Base-by-base conservation (phyloP, 2,797 vertebrate species). In the Neomorphus geoffroyi region DNA sequence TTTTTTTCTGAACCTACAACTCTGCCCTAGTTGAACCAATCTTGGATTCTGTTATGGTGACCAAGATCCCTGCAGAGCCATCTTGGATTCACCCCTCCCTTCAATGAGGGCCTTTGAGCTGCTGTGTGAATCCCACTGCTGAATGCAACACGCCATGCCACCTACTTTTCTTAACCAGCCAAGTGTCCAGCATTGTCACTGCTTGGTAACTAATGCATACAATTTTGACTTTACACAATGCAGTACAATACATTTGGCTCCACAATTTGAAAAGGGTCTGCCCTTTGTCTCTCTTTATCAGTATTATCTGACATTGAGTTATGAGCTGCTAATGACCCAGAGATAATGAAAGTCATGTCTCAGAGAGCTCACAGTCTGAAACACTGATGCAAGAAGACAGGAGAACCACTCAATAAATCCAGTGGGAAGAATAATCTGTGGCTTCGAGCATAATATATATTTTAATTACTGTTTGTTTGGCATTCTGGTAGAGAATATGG, bases 281-380 rank as follows among this genome's bases (percentile, higher is more conserved):
- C 91, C 94, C 91, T 96, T 95, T 95, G 81, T 90, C 86, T 97
- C 51, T 92, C 66, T 51, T 97, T 96, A 96, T 96, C 92, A 75
- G 75, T 88, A 93, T 90, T 93, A 96, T 94, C 94, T 94, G 95
- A 88, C 92, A 70, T 53, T 90, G 94, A 97, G 53, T 96, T 95
- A 96, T 95, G 95, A 95, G 94, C 90, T 96, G 94, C 83, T 96
- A 95, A 96, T 95, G 96, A 96, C 91, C 93, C 94, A 92, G 91
- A 96, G 94, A 96, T 94, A 96, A 95, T 95, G 87, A 92, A 93
- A 94, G 90, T 97, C 91, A 84, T 95, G 94, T 96, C 85, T 93
- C 88, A 33, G 78, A 95, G 85, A 93, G 64, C 94, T 94, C 93
- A 77, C 51, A 85, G 78, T 79, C 67, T 86, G 86, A 92, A 95